Evolutionary conservation across 37 sponge, comb jelly and placozoan species (phyloP).

Genomic region (Tethya wilhelma): DNA sequence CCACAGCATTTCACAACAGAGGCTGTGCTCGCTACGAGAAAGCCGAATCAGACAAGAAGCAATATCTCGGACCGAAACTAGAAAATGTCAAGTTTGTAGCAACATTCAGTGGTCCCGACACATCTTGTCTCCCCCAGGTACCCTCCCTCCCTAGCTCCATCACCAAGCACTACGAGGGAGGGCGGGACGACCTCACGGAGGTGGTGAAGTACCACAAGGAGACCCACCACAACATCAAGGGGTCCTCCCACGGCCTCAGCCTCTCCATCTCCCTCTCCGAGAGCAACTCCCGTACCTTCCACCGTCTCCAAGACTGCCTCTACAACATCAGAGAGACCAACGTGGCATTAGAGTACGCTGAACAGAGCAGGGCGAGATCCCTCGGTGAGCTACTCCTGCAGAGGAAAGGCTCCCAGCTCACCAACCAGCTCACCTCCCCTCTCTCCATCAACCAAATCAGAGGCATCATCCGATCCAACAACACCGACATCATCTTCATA

Average conservation of each 20-base stretch:
- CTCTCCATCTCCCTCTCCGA: slow-evolving; percentile 76
- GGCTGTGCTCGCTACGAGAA: slow-evolving; percentile 70
- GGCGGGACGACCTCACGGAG: slow-evolving; percentile 27
- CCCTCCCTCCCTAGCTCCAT: slow-evolving; percentile 2
- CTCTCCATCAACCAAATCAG: slow-evolving; percentile 40
- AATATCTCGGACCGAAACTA: neutral
- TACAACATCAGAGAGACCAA: slow-evolving; percentile 44
- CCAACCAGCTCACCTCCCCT: slow-evolving; percentile 31
- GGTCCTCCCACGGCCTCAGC: slow-evolving; percentile 53
- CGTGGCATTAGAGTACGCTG: slow-evolving; percentile 64
- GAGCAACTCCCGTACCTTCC: slow-evolving; percentile 66
- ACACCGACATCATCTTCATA: slow-evolving; percentile 39
- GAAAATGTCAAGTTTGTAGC: neutral
- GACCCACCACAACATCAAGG: slow-evolving; percentile 59
- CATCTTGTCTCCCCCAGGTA: neutral
- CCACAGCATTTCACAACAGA: slow-evolving; percentile 76
- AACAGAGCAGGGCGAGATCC: slow-evolving; percentile 65
- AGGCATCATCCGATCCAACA: slow-evolving; percentile 13
- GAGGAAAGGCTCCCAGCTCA: slow-evolving; percentile 25
- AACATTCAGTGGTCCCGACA: slow-evolving; percentile 22
- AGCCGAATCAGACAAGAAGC: slow-evolving; percentile 31
- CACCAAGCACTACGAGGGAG: slow-evolving; percentile 22
- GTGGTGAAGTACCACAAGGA: slow-evolving; percentile 52
- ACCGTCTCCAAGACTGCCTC: slow-evolving; percentile 61
- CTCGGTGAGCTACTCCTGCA: slow-evolving; percentile 75